Base-by-base conservation (phyloP, 2,888 invertebrate genomes). In the Drosophila picticornis region DNA sequence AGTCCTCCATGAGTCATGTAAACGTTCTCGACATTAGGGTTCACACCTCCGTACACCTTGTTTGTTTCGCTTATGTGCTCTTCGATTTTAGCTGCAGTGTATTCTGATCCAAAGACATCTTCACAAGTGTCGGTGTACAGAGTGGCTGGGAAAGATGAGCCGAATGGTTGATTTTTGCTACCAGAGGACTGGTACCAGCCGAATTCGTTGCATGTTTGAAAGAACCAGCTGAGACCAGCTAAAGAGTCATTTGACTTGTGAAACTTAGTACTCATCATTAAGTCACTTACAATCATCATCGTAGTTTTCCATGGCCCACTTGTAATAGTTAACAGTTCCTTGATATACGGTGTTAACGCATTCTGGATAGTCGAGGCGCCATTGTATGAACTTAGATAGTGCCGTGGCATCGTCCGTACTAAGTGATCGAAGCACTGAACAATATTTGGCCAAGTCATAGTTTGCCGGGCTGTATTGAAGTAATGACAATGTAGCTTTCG, bases 131-230 rank as follows among this genome's bases (percentile, higher is more conserved):
- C 72, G 4, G 80, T 76, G 52, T 87, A 91, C 0, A 89, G 71
- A 5, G 84, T 77, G 2, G 84, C 88, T 1, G 92, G 92, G 53
- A 91, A 91, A 19, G 55, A 63, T 3, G 75, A 72, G 6, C 91
- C 91, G 3, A 95, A 95, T 0, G 96, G 95, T 70, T 95, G 95
- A 0, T 93, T 86, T 0, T 86, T 60, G 51, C 95, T 94, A 75
- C 93, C 95, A 1, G 96, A 95, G 2, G 96, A 95, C 93, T 97
- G 97, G 92, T 94, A 97, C 94, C 96, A 97, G 58, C 97, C 97
- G 93, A 95, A 97, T 93, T 97, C 97, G 48, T 95, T 95, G 92
- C 97, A 98, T 0, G 96, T 96, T 93, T 97, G 97, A 92, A 96
- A 97, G 0, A 94, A 94, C 97, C 97, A 97, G 7, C 53, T 57